Conservation (phyloP, 2,113 vertebrate genomes). For the Heterocephalus glaber region DNA sequence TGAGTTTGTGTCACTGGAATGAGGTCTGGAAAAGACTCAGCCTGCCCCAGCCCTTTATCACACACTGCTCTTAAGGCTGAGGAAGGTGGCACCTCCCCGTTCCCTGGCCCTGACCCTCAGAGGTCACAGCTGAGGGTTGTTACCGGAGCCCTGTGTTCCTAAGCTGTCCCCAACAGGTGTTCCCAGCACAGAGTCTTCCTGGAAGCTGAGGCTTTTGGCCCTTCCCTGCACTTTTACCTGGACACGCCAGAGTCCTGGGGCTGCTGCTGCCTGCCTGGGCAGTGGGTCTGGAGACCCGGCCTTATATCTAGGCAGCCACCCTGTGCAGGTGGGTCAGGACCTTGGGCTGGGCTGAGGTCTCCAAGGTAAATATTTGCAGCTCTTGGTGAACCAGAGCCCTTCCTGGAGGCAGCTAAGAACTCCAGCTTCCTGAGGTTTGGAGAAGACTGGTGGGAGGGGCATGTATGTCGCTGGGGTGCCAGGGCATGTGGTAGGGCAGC, state of each 20-base stretch:
- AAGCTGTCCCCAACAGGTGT: not conserved
- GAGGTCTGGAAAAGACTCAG: not conserved
- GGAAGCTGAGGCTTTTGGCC: not conserved
- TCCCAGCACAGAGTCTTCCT: not conserved
- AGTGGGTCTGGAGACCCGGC: not conserved
- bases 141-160: not conserved
- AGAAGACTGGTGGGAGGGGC: not conserved
- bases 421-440: slow-evolving; percentile 54
- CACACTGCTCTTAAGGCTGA: not conserved
- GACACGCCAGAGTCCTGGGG: not conserved
- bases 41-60: not conserved
- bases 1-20: not conserved
- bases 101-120: not conserved
- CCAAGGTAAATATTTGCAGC: slow-evolving; percentile 80
- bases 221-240: slow-evolving; percentile 55
- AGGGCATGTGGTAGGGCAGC: not conserved
- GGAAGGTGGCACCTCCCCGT: not conserved
- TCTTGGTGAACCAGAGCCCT: slow-evolving; percentile 60
- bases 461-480: rapidly evolving
- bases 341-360: slow-evolving; percentile 29
- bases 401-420: not conserved
- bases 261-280: not conserved
- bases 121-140: not conserved
- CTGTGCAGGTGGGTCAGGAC: not conserved
- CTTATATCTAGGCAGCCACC: slow-evolving; percentile 61